Base-by-base conservation (phyloP, 2,888 invertebrate genomes). In the Tenthredo amoena region DNA sequence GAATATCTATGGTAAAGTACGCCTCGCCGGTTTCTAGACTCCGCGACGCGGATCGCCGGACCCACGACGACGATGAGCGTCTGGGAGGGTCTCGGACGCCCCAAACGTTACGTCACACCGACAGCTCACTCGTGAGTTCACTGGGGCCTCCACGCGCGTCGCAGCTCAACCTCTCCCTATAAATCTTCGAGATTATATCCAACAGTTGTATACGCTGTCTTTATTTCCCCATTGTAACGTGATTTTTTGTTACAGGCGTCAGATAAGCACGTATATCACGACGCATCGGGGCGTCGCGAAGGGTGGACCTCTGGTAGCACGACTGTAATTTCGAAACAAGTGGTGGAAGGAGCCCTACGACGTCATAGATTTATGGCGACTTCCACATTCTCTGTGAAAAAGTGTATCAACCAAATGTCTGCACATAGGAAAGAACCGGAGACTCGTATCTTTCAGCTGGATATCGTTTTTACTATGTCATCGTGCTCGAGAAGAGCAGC, bases 151-250 rank as follows among this genome's bases (percentile, higher is more conserved):
- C 81, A 50, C 81, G 62, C 81, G 34, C 58, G 81, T 62, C 81
- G 10, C 40, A 40, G n/a, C 81, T 81, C 58, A 62, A 81, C 81
- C 58, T 81, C 81, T 81, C 21, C 40, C 81, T 58, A 81, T 81
- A 81, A 81, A 81, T 81, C 81, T 81, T 62, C 62, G 37, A 81
- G 81, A 81, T 81, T 81, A 81, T 81, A 81, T 81, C 81, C 81
- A 81, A 58, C 81, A 62, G 81, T 81, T 81, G 81, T 81, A 81
- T 81, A 81, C 62, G 81, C 81, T 62, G 81, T 81, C 81, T 81
- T 81, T 81, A 81, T 81, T 81, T 81, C 81, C 81, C 81, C 81
- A 81, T 81, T 81, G 81, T 81, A 62, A 81, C 81, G 81, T 81
- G 81, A 58, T 81, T 81, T 81, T 81, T 62, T 81, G 58, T 81